Conservation (phyloP, 2,888 invertebrate species). For the Rotaria macrura region DNA sequence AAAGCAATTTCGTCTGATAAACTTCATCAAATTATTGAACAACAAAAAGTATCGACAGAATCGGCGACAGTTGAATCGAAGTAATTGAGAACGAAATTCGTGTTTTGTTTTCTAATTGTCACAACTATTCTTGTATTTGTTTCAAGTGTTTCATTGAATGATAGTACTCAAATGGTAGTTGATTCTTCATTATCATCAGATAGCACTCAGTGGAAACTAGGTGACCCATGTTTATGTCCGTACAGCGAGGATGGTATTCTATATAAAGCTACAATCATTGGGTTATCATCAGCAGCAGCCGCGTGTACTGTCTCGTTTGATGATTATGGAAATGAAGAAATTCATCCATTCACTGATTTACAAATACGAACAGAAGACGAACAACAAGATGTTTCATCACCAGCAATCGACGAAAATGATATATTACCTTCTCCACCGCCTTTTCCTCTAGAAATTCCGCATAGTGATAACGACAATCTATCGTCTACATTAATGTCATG, state of each 20-base stretch:
- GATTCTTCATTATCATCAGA: not conserved
- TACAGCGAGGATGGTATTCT: slow-evolving; percentile 23
- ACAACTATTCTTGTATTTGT: too few relatives aligned
- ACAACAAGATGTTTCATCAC: not conserved
- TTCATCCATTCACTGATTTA: slow-evolving; percentile 17
- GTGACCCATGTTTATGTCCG: slow-evolving; percentile 22
- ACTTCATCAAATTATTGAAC: not conserved
- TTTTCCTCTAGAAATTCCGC: not conserved
- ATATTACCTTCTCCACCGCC: slow-evolving; percentile 8
- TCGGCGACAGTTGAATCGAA: not conserved
- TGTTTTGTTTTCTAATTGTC: too few relatives aligned
- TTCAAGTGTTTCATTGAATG: not conserved
- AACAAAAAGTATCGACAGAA: not conserved
- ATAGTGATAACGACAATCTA: slow-evolving; percentile 17
- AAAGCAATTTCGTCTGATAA: not conserved
- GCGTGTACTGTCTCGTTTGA: slow-evolving; percentile 21
- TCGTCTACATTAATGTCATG: slow-evolving; percentile 29
- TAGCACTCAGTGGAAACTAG: slow-evolving; percentile 1
- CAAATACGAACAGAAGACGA: not conserved
- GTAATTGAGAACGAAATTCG: not conserved
- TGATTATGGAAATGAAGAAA: slow-evolving; percentile 30
- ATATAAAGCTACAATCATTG: slow-evolving; percentile 27
- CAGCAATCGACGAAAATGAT: not conserved
- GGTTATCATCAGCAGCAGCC: not conserved
- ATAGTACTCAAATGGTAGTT: not conserved